Base-by-base conservation (phyloP, 2,888 invertebrate species). In the Nowickia ferox region DNA sequence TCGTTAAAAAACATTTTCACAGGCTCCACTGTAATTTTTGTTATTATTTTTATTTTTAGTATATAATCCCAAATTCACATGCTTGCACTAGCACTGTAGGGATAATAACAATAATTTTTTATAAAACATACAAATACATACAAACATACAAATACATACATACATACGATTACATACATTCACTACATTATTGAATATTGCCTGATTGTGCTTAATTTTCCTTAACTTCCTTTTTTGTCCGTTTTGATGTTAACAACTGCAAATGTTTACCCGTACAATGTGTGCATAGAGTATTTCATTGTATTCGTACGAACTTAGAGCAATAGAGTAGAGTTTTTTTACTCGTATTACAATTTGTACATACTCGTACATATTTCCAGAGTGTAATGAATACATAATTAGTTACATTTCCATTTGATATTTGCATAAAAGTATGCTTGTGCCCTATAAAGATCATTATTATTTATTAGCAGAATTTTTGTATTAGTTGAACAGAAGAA, bases 301-400 rank as follows among this genome's bases (percentile, higher is more conserved):
- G 53, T 68, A 19, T 42, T 59, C 5, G 8, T 22, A 51, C 9
- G 22, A 42, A 69, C 46, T 5, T 22, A 19, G 38, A 17, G 51
- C 30, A 42, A 6, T 57, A 59, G 48, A 40, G 22, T 69, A 55
- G 40, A 66, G 19, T 68, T 48, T 55, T 48, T 69, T n/a, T n/a
- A n/a, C n/a, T n/a, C n/a, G 13, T 38, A 51, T 22, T 55, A 22
- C 30, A 30, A 30, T 30, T 6, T 30, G 30, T 30, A 4, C 4
- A 30, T 30, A 4, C 4, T 4, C 30, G 4, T 30, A 30, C 30
- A 30, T 30, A 74, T 74, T 75, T 86, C 76, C 76, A 71, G 51
- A 83, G 40, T 76, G 83, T 83, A 79, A 83, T 83, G 79, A 86
- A 86, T 79, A 79, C 53, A 44, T 83, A 83, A 86, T 83, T 76